Evolutionary conservation across 2,797 vertebrate genomes (phyloP).

Genomic region (Numenius phaeopus): DNA sequence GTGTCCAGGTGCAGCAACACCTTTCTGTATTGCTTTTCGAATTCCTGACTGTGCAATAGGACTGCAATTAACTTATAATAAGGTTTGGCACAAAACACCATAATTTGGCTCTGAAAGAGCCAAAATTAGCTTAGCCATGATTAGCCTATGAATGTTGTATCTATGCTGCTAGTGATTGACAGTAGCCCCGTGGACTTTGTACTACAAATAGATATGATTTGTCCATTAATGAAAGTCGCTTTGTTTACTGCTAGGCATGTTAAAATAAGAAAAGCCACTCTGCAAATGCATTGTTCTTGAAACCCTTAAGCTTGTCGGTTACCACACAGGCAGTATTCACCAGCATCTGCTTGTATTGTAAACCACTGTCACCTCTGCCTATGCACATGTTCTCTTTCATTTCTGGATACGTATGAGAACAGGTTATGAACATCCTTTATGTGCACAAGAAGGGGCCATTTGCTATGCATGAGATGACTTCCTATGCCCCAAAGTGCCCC

Average conservation of each 20-base stretch:
- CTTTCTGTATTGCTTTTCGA: constrained; percentile 44
- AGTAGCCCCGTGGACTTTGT: neutral
- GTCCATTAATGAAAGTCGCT: constrained; percentile 19
- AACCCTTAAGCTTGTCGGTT: constrained; percentile 52
- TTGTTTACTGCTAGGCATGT: constrained; percentile 34
- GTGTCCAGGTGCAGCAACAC: constrained; percentile 69
- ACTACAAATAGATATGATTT: constrained; percentile 25
- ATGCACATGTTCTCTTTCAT: neutral
- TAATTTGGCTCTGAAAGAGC: constrained; percentile 62
- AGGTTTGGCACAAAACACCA: constrained; percentile 53
- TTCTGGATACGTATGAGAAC: neutral
- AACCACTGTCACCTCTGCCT: constrained; percentile 3
- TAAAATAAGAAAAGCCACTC: constrained; percentile 48
- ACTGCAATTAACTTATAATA: constrained; percentile 68
- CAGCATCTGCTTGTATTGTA: constrained; percentile 16
- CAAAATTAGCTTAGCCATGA: constrained; percentile 62
- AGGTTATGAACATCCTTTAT: neutral
- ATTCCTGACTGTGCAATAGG: constrained; percentile 47
- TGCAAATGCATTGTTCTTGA: constrained; percentile 54
- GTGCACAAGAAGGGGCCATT: neutral
- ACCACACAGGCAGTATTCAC: constrained; percentile 5
- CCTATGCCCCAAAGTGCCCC: neutral
- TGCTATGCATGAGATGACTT: neutral
- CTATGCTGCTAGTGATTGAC: constrained; percentile 45
- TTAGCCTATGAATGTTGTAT: constrained; percentile 68